Evolutionary conservation across 2,888 invertebrate genomes (phyloP).

Genomic region (Crocallis elinguaria): DNA sequence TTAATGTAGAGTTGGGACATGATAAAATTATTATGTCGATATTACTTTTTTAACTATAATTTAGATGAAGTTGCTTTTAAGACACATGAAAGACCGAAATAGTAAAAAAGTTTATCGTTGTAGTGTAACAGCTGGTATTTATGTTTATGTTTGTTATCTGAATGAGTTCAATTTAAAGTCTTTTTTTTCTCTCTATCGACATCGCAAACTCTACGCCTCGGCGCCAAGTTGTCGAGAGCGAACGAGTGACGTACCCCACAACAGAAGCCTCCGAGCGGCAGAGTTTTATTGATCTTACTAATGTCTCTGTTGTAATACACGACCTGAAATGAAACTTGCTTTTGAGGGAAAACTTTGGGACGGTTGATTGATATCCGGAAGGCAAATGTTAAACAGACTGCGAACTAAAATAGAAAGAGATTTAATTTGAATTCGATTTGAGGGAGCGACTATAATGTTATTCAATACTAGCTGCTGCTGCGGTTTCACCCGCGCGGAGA

Average conservation of each 20-base stretch:
- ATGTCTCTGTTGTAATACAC: slow-evolving; percentile 29
- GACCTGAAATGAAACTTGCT: slow-evolving; percentile 6
- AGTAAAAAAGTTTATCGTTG: no score
- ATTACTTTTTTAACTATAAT: neutral
- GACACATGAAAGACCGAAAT: no score
- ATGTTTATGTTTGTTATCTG: no score
- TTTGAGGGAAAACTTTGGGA: slow-evolving; percentile 8
- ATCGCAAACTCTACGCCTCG: slow-evolving; percentile 27
- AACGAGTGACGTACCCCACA: slow-evolving; percentile 33
- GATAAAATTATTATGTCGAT: no score
- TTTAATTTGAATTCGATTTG: neutral
- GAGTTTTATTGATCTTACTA: slow-evolving; percentile 45
- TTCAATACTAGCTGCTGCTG: no score
- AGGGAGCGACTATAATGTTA: no score
- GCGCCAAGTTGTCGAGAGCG: slow-evolving; percentile 47
- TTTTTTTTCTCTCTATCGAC: no score
- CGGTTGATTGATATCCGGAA: slow-evolving; percentile 19
- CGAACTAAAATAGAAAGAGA: neutral
- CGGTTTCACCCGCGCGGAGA: no score
- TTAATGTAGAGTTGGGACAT: slow-evolving; percentile 33
- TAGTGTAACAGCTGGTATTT: no score
- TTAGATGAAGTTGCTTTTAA: no score
- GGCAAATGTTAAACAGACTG: neutral
- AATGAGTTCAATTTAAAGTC: no score
- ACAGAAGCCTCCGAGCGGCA: slow-evolving; percentile 32